Conservation (phyloP, 1,140 invertebrate genomes). For the Pentalonia nigronervosa region DNA sequence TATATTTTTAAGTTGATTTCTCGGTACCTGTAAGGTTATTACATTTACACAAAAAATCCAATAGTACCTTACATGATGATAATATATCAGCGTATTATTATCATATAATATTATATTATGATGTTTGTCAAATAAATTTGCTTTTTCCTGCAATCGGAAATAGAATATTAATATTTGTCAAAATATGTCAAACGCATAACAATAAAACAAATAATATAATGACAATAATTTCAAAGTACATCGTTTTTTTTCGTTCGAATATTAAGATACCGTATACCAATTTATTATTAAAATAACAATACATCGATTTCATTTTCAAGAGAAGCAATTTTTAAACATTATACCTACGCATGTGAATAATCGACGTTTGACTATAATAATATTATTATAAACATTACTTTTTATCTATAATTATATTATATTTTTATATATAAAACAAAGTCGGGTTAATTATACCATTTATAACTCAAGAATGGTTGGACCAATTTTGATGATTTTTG, state of each 20-base stretch:
- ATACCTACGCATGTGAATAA: no score
- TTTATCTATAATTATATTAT: no score
- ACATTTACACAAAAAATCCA: not conserved
- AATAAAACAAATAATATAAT: not conserved
- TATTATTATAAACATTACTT: no score
- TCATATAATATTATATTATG: not conserved
- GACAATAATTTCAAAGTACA: not conserved
- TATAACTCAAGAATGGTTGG: no score
- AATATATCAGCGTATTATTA: not conserved
- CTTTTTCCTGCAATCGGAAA: not conserved
- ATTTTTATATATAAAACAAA: no score
- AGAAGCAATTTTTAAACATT: not conserved
- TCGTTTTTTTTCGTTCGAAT: not conserved
- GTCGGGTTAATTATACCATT: no score
- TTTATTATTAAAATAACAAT: not conserved
- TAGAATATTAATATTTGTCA: not conserved
- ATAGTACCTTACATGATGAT: not conserved
- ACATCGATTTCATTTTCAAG: no score
- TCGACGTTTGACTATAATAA: no score
- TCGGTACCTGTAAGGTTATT: not conserved
- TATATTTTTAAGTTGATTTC: slow-evolving; percentile 30
- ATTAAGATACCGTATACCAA: not conserved
- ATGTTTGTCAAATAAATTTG: not conserved
- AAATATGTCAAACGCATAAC: not conserved
- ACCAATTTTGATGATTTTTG: no score